phyloP scores from a whole-genome alignment of 2,797 vertebrate genomes.

The Antrozous pallidus region DNA sequence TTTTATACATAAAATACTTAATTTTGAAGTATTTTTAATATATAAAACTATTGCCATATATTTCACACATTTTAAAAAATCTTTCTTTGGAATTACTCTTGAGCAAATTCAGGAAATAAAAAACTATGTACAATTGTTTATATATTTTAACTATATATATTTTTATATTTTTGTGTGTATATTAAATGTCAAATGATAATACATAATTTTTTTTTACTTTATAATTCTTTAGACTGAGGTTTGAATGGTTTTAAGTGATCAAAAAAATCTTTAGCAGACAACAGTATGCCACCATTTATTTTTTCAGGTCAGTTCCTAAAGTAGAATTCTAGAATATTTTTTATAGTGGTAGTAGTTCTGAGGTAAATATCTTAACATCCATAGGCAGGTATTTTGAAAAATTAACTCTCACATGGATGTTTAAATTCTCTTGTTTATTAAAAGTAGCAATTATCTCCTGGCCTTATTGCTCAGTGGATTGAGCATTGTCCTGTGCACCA shows the following conservation, averaged over 20 bases:
- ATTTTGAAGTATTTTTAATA: neutral
- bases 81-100: neutral
- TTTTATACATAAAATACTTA: neutral
- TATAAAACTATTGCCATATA: neutral
- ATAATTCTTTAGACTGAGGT: neutral
- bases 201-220: neutral
- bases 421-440: neutral
- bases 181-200: neutral
- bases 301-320: neutral
- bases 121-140: neutral
- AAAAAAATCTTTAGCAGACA: neutral
- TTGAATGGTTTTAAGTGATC: constrained; percentile 14
- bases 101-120: neutral
- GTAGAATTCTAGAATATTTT: constrained; percentile 5
- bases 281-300: neutral
- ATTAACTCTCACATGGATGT: neutral
- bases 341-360: neutral
- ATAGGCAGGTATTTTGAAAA: neutral
- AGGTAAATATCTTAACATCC: neutral
- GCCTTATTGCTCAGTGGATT: neutral
- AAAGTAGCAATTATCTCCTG: neutral
- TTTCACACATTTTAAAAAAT: neutral
- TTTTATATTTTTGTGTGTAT: neutral
- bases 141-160: neutral
- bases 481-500: neutral